Evolutionary conservation across 2,113 vertebrate species (phyloP).

Genomic region (Aspiorhynchus laticeps): DNA sequence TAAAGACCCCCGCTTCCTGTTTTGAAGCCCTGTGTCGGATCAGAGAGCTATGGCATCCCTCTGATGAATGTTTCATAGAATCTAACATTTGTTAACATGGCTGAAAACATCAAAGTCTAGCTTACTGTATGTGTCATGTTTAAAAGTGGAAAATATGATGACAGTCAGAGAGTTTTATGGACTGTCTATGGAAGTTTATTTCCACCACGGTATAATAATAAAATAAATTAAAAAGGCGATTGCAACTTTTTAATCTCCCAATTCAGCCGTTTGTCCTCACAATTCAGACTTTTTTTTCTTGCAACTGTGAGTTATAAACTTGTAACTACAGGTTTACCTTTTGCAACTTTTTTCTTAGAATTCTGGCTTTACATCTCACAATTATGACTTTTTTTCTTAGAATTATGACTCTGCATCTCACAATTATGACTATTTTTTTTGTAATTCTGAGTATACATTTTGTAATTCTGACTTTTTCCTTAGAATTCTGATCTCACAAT

Average conservation of each 20-base stretch:
- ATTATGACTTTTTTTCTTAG: too few relatives aligned
- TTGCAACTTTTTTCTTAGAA: neutral
- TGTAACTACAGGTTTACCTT: neutral
- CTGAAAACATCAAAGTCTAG: neutral
- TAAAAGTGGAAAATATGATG: neutral
- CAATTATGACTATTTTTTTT: neutral
- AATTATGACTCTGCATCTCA: too few relatives aligned
- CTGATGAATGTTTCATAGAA: neutral
- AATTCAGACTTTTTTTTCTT: too few relatives aligned
- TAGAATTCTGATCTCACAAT: too few relatives aligned
- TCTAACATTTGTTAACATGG: neutral
- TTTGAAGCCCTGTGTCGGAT: conserved; percentile 43
- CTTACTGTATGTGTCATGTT: neutral
- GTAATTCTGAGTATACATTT: neutral
- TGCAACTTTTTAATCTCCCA: too few relatives aligned
- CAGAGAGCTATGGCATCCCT: neutral
- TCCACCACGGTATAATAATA: neutral
- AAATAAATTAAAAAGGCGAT: too few relatives aligned
- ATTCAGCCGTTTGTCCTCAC: neutral
- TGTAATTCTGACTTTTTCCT: neutral
- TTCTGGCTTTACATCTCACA: neutral
- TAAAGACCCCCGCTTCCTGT: conserved; percentile 65
- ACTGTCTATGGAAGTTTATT: neutral
- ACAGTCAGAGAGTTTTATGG: neutral
- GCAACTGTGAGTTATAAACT: neutral